A percentile compares a stretch with the other conserved stretches of the same genome.
Evolutionary conservation across 2,113 vertebrate genomes (phyloP).

Genomic region (Hippolais icterina): DNA sequence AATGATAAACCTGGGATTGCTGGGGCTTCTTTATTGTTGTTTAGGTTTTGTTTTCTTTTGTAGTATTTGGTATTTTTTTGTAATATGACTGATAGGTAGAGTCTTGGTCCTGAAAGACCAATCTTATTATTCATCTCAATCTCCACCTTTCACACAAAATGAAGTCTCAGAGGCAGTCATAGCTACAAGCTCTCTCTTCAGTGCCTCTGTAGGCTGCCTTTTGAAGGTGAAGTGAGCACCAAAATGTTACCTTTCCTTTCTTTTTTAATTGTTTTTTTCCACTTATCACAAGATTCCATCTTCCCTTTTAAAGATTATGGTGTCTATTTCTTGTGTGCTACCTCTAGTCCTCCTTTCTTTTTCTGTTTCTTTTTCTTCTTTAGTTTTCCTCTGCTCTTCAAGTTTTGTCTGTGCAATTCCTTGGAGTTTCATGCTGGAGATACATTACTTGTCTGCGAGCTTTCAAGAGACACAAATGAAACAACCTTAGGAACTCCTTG

Average conservation of each 20-base stretch:
- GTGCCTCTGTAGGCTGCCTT: conserved; percentile 36
- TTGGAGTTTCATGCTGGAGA: conserved; percentile 54
- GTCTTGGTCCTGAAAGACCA: background rate
- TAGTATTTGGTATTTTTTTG: background rate
- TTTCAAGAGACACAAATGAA: conserved; percentile 66
- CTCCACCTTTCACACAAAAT: conserved; percentile 26
- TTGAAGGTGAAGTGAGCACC: conserved; percentile 59
- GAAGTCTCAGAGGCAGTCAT: conserved; percentile 23
- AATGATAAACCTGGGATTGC: background rate
- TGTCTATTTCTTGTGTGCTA: conserved; percentile 22
- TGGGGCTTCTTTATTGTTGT: background rate
- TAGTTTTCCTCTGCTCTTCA: background rate
- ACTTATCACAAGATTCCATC: background rate
- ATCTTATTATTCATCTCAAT: conserved; percentile 49
- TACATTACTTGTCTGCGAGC: conserved; percentile 37
- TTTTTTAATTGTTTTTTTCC: background rate
- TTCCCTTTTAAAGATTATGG: conserved; percentile 28
- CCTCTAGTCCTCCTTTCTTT: conserved; percentile 38
- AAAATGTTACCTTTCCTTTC: conserved; percentile 65
- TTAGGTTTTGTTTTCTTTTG: background rate
- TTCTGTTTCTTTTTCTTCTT: conserved; percentile 28
- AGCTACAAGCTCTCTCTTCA: background rate
- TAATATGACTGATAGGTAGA: background rate
- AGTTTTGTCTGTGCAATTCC: conserved; percentile 57
- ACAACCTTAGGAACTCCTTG: background rate